Conservation (phyloP, 2,888 invertebrate species). For the Erebia aethiops region DNA sequence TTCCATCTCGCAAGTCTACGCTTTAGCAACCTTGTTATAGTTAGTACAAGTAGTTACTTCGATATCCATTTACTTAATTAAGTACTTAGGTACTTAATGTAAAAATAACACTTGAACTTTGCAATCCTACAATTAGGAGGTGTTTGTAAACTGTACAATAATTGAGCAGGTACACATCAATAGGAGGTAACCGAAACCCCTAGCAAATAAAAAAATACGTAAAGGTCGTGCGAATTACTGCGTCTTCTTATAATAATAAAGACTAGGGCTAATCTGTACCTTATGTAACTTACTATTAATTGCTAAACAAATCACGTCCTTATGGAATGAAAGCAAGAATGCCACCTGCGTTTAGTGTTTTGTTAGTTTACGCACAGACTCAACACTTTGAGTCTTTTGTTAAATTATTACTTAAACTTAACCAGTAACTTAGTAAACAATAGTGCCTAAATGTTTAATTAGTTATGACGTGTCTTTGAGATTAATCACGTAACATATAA, state of each 20-base stretch:
- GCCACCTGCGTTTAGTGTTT: neutral
- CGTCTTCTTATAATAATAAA: neutral
- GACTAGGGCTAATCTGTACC: neutral
- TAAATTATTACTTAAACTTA: no score
- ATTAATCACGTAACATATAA: no score
- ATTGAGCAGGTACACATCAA: no score
- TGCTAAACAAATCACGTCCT: constrained; percentile 7
- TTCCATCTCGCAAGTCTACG: constrained; percentile 35
- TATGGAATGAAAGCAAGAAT: constrained; percentile 6
- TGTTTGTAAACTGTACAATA: no score
- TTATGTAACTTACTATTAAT: neutral
- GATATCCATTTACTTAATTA: neutral
- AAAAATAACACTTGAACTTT: no score
- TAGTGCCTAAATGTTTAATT: no score
- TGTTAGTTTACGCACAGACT: neutral
- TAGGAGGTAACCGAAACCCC: neutral
- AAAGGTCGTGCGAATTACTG: neutral
- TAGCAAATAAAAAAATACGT: neutral
- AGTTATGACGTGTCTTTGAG: no score
- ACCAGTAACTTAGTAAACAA: no score
- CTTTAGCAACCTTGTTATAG: constrained; percentile 31
- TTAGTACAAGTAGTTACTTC: neutral
- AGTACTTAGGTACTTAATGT: no score
- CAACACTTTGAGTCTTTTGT: neutral
- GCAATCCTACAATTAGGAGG: no score